phyloP scores from a whole-genome alignment of 2,888 invertebrate species.

The Baccha elongata region DNA sequence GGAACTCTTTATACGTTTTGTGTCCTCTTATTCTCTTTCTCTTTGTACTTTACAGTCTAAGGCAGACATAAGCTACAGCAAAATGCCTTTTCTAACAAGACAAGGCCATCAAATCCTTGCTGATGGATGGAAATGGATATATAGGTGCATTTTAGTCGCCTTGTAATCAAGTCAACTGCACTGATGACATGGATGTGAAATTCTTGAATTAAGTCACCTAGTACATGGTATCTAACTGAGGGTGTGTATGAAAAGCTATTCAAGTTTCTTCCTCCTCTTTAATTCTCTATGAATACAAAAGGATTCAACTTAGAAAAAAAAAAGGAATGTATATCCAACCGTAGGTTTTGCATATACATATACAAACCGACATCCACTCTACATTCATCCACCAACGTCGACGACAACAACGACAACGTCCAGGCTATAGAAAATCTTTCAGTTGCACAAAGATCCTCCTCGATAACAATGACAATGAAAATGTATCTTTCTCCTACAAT shows the following conservation, averaged over 20 bases:
- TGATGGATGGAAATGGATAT: conserved; percentile 20
- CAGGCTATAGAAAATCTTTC: conserved; percentile 26
- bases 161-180: conserved; percentile 66
- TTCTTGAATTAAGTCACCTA: conserved; percentile 39
- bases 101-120: conserved; percentile 36
- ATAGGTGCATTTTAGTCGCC: conserved; percentile 16
- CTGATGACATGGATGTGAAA: conserved; percentile 45
- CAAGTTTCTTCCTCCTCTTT: conserved; percentile 7
- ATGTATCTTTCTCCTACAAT: conserved; percentile 39
- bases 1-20: background rate
- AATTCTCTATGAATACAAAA: background rate
- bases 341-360: background rate
- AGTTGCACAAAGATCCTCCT: conserved; percentile 22
- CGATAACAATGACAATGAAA: conserved; percentile 61
- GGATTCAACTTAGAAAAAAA: background rate
- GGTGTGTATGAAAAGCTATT: conserved; percentile 26
- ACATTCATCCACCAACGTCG: background rate
- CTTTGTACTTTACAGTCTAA: background rate
- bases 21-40: background rate
- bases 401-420: background rate
- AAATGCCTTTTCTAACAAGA: conserved; percentile 27
- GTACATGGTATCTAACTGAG: background rate
- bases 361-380: too few species aligned
- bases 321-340: conserved; percentile 4
- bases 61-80: conserved; percentile 16